Evolutionary conservation across 2,113 vertebrate genomes (phyloP).

Genomic region (Etheostoma spectabile): DNA sequence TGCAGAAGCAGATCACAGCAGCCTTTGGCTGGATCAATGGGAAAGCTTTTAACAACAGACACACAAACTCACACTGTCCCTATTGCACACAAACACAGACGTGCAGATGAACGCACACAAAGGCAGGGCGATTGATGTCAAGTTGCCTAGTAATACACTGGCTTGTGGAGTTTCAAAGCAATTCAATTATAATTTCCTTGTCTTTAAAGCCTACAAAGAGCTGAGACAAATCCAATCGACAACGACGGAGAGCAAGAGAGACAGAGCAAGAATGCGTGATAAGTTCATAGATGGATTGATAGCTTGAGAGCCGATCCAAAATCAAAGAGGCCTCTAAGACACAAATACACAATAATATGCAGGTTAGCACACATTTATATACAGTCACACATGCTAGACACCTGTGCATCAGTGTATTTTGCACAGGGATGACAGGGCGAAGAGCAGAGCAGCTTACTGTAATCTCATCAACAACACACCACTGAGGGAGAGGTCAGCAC

Average conservation of each 20-base stretch:
- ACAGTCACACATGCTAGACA: slow-evolving; percentile 18
- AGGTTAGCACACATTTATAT: slow-evolving; percentile 25
- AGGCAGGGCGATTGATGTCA: slow-evolving; percentile 81
- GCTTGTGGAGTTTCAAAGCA: slow-evolving; percentile 81
- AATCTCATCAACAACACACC: slow-evolving; percentile 76
- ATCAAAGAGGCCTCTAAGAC: slow-evolving; percentile 49
- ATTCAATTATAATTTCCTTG: slow-evolving; percentile 86
- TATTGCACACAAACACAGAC: slow-evolving; percentile 11
- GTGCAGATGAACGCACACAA: slow-evolving; percentile 58
- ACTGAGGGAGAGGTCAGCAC: slow-evolving; percentile 61
- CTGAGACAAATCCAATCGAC: slow-evolving; percentile 84
- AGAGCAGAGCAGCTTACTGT: slow-evolving; percentile 71
- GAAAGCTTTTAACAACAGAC: slow-evolving; percentile 83
- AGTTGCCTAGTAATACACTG: slow-evolving; percentile 84
- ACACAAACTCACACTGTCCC: slow-evolving; percentile 51
- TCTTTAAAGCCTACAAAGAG: slow-evolving; percentile 82
- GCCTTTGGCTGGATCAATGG: slow-evolving; percentile 77
- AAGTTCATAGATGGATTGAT: slow-evolving; percentile 60
- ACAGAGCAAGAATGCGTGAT: slow-evolving; percentile 28
- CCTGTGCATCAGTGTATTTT: slow-evolving; percentile 57
- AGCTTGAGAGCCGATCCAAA: slow-evolving; percentile 56
- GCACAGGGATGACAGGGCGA: slow-evolving; percentile 54
- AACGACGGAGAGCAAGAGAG: slow-evolving; percentile 37
- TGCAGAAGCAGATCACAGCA: slow-evolving; percentile 71
- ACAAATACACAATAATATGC: slow-evolving; percentile 37